Conservation (phyloP, 2,888 invertebrate genomes). For the Trissolcus brochymenae region DNA sequence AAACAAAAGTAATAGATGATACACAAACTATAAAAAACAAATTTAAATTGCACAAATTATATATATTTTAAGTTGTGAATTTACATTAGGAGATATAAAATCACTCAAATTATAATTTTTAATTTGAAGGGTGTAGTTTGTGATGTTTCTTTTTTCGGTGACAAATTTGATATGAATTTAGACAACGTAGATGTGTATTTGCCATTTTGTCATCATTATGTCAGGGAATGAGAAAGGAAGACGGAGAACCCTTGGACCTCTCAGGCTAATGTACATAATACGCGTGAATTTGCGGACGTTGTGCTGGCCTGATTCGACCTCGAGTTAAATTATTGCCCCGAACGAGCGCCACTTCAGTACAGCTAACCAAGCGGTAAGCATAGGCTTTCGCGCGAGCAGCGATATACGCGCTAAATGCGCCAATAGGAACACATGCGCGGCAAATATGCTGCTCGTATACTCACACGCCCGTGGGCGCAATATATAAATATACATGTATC, state of each 20-base stretch:
- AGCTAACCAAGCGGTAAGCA: slow-evolving; percentile 56
- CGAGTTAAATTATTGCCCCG: slow-evolving; percentile 70
- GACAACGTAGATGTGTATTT: slow-evolving; percentile 11
- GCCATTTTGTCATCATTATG: slow-evolving; percentile 43
- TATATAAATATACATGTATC: slow-evolving; percentile 46
- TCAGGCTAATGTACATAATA: slow-evolving; percentile 52
- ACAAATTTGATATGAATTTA: no score
- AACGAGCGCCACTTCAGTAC: slow-evolving; percentile 63
- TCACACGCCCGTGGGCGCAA: slow-evolving; percentile 33
- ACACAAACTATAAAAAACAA: no score
- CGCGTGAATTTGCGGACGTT: slow-evolving; percentile 58
- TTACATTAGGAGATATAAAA: no score
- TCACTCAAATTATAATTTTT: no score
- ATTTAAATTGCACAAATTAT: no score
- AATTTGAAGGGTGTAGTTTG: no score
- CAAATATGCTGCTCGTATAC: slow-evolving; percentile 36
- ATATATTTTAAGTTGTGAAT: no score
- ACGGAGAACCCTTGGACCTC: slow-evolving; percentile 17
- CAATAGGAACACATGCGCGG: slow-evolving; percentile 35
- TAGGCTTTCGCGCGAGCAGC: slow-evolving; percentile 48
- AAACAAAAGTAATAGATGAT: no score
- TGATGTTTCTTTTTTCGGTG: no score
- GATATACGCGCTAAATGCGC: slow-evolving; percentile 52
- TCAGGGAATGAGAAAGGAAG: slow-evolving; percentile 21
- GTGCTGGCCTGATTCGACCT: slow-evolving; percentile 70